Evolutionary conservation across 2,113 vertebrate genomes (phyloP).

Genomic region (Cromileptes altivelis): DNA sequence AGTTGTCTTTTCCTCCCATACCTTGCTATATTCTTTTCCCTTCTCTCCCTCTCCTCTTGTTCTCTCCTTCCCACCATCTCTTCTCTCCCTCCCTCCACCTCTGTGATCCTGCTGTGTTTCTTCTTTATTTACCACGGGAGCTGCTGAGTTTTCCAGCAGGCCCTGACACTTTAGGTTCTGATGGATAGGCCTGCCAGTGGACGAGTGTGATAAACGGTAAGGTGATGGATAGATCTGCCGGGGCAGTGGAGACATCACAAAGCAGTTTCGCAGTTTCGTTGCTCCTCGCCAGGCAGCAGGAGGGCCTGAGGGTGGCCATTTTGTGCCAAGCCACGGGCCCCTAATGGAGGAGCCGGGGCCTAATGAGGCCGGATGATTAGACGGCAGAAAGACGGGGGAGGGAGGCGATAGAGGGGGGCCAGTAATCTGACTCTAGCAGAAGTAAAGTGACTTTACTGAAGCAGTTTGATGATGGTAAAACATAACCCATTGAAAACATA

Average conservation of each 20-base stretch:
- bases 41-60: slow-evolving; percentile 21
- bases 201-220: slow-evolving; percentile 73
- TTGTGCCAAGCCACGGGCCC: slow-evolving; percentile 75
- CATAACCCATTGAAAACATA: not conserved
- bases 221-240: slow-evolving; percentile 75
- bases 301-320: slow-evolving; percentile 75
- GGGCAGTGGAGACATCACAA: slow-evolving; percentile 64
- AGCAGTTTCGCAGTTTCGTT: slow-evolving; percentile 57
- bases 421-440: slow-evolving; percentile 38
- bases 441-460: slow-evolving; percentile 19
- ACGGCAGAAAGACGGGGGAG: slow-evolving; percentile 46
- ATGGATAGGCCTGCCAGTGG: slow-evolving; percentile 73
- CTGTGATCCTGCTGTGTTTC: slow-evolving; percentile 64
- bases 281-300: slow-evolving; percentile 69
- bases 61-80: slow-evolving; percentile 33
- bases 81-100: slow-evolving; percentile 15
- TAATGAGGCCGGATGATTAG: slow-evolving; percentile 75
- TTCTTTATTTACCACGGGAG: slow-evolving; percentile 73
- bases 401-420: not conserved
- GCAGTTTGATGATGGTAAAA: not conserved
- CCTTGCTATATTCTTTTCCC: slow-evolving; percentile 5
- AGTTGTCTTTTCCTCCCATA: not conserved
- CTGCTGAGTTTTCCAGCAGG: slow-evolving; percentile 63
- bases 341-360: slow-evolving; percentile 54
- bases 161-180: slow-evolving; percentile 73